Evolutionary conservation across 2,797 vertebrate species (phyloP), one percentile per base, ranked within the genome.

Genomic region (Antennarius maculatus): DNA sequence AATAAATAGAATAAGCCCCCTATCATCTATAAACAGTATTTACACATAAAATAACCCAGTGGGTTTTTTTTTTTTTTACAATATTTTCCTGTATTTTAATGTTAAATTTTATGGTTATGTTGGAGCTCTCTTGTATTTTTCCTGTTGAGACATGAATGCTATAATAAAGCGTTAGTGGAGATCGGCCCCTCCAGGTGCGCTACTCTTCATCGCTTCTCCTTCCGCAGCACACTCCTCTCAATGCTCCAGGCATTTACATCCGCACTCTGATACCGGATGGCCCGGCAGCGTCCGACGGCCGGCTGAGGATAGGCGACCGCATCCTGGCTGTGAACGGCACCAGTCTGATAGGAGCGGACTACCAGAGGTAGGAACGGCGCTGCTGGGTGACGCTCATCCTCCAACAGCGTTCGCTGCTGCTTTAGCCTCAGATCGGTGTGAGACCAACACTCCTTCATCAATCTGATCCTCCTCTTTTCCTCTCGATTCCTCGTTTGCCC

Each of bases 321-420:
- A 97, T 98, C 89, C 93, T 98, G 84, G 97, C 97, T 1, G 97
- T 97, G 76, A 97, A 98, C 0, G 97, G 97, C 48, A 95, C 93
- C 80, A 98, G 95, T 59, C 95, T 99, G 86, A 94, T 95, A 0
- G 97, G 97, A 50, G 94, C 97, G 0, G 94, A 97, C 91, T 98
- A 99, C 83, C 95, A 96, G 88, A 98, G 97, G 97, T 97, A 86
- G 13, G 1, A 13, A 39, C 13, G 2, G 2, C 1, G 37, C 16
- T 53, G 10, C 23, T 31, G 31, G 66, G 56, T 43, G 27, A 34
- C 18, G 15, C 3, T 37, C 15, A 41, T 42, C 37, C 2, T 39
- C 37, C 31, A 5, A 2, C 31, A 4, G 31, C 8, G 31, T 8
- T 8, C 5, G 31, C 8, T 5, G 8, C 31, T 34, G 31, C 31